Percentiles rank a stretch among this genome's conserved stretches.
Conservation (phyloP, 2,113 vertebrate species). For the Halcyon senegalensis region DNA sequence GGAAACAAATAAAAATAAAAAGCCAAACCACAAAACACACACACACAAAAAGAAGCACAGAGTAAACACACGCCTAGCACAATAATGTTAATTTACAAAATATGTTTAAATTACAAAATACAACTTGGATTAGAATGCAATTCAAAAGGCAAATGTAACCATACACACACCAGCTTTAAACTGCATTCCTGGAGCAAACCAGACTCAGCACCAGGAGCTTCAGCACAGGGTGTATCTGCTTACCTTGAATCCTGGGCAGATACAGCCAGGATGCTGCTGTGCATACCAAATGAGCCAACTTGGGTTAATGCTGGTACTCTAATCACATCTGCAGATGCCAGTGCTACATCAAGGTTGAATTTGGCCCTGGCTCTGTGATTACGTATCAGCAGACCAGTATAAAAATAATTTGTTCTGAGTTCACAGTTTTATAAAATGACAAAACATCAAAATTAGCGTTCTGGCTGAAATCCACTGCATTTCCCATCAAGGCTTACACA, state of each 20-base stretch:
- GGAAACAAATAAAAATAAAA: neutral
- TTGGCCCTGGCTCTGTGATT: conserved; percentile 24
- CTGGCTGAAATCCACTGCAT: conserved; percentile 70
- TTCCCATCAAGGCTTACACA: conserved; percentile 76
- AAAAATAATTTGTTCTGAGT: conserved; percentile 62
- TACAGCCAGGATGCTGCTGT: neutral
- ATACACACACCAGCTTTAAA: neutral
- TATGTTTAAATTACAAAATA: neutral
- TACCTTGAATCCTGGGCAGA: neutral
- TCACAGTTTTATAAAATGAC: conserved; percentile 56
- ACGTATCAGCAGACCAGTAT: neutral
- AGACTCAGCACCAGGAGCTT: neutral
- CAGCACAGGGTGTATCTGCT: fast-evolving
- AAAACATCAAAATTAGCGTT: conserved; percentile 69
- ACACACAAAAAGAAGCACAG: neutral
- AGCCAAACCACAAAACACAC: neutral
- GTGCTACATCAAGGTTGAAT: neutral
- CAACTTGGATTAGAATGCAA: neutral
- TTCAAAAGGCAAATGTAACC: neutral
- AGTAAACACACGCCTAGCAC: neutral
- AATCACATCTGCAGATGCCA: neutral
- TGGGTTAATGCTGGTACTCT: neutral
- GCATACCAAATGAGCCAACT: neutral
- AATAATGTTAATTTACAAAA: neutral
- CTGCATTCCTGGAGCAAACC: neutral